Percentiles rank a stretch among this genome's conserved stretches.
Evolutionary conservation across 2,797 vertebrate genomes (phyloP).

Genomic region (Aldrovandia affinis): DNA sequence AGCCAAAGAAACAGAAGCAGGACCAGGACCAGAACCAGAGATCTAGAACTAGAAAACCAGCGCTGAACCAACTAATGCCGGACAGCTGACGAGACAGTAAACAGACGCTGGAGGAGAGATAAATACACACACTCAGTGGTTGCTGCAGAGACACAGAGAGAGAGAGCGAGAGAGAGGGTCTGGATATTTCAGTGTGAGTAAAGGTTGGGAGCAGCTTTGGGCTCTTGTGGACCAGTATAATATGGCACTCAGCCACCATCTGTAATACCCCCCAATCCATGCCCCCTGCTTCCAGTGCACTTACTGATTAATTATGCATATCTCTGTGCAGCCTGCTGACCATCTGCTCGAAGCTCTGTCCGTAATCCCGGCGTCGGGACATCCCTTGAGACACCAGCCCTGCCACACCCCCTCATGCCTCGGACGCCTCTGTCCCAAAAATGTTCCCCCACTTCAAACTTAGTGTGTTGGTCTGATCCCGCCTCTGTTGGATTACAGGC

Average conservation of each 20-base stretch:
- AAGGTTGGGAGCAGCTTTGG: slow-evolving; percentile 28
- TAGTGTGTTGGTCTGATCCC: neutral
- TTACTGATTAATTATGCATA: slow-evolving; percentile 23
- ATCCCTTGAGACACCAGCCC: neutral
- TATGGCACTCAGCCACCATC: neutral
- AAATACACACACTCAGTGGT: neutral
- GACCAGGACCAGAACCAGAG: no score
- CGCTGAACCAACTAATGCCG: no score
- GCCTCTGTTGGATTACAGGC: neutral
- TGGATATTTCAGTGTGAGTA: slow-evolving; percentile 36
- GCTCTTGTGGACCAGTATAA: neutral
- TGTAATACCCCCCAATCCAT: neutral
- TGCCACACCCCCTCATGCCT: neutral
- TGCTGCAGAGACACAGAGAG: slow-evolving; percentile 38
- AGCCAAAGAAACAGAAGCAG: no score
- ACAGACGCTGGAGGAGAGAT: neutral
- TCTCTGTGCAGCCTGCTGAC: slow-evolving; percentile 5
- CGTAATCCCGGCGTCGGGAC: neutral
- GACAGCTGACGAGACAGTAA: neutral
- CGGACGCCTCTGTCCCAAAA: neutral
- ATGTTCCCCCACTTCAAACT: neutral
- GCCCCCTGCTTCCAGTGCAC: neutral
- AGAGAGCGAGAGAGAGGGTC: slow-evolving; percentile 25
- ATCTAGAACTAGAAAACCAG: no score
- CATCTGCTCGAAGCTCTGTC: neutral